phyloP scores from a whole-genome alignment of 2,113 vertebrate species.

The Antechinus flavipes region DNA sequence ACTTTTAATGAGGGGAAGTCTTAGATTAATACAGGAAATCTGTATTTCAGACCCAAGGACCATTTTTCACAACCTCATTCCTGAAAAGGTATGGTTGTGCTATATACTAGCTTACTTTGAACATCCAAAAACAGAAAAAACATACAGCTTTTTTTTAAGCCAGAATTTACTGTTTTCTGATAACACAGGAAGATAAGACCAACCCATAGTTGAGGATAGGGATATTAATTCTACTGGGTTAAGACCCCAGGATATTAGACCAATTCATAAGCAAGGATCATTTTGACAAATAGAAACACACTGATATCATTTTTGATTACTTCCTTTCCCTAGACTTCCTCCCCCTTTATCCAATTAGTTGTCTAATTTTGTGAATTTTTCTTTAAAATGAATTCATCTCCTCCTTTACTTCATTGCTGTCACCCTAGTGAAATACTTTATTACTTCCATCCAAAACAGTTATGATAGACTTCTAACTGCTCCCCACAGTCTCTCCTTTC shows the following conservation, averaged over 20 bases:
- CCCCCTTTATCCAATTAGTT: background rate
- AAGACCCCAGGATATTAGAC: too few species aligned
- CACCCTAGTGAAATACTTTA: background rate
- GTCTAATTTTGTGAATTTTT: background rate
- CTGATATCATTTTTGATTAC: too few species aligned
- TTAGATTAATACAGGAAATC: background rate
- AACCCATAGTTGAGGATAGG: too few species aligned
- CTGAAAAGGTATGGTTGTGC: background rate
- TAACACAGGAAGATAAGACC: too few species aligned
- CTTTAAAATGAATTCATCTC: background rate
- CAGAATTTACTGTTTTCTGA: too few species aligned
- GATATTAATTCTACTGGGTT: too few species aligned
- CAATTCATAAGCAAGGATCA: too few species aligned
- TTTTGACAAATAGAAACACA: too few species aligned
- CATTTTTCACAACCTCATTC: background rate
- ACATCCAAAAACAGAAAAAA: background rate
- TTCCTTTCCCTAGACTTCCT: background rate
- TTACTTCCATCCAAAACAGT: background rate
- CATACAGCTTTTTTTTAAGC: background rate
- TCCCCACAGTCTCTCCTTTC: background rate
- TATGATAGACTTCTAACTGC: background rate
- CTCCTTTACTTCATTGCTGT: background rate
- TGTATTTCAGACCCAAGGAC: background rate
- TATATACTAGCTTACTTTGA: background rate
- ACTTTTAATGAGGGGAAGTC: background rate